Evolutionary conservation across 2,113 vertebrate genomes (phyloP).

Genomic region (Ciconia maguari): DNA sequence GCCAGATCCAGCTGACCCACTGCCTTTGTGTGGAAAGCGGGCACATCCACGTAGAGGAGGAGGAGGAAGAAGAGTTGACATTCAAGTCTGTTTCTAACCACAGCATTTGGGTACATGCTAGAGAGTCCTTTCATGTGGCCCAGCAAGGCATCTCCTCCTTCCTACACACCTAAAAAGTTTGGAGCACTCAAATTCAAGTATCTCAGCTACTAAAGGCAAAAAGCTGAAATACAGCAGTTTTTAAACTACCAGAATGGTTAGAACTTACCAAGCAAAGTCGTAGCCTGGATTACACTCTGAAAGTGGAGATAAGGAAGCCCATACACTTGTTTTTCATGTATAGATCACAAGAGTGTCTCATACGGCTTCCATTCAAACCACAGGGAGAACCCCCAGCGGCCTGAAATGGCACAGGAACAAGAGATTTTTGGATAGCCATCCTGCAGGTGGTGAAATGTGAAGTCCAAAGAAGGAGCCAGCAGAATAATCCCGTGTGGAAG

Average conservation of each 20-base stretch:
- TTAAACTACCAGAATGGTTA: not conserved
- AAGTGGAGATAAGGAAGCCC: not conserved
- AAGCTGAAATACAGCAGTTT: not conserved
- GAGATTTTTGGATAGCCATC: not conserved
- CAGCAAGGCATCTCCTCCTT: not conserved
- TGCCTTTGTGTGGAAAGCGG: not conserved
- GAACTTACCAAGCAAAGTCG: not conserved
- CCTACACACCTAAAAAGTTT: accelerated
- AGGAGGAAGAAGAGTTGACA: not conserved
- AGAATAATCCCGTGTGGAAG: not conserved
- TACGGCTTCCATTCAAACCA: not conserved
- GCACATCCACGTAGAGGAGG: not conserved
- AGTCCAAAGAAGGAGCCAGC: not conserved
- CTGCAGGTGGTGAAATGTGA: not conserved
- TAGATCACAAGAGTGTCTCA: not conserved
- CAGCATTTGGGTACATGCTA: not conserved
- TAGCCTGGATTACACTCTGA: not conserved
- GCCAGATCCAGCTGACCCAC: not conserved
- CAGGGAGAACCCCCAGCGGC: accelerated
- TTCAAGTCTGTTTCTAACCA: not conserved
- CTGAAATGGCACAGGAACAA: not conserved
- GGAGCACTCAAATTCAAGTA: not conserved
- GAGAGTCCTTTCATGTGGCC: not conserved
- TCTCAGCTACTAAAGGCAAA: not conserved
- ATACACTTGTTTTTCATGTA: not conserved